Conservation (phyloP, 1,140 invertebrate species). For the Aethina tumida region DNA sequence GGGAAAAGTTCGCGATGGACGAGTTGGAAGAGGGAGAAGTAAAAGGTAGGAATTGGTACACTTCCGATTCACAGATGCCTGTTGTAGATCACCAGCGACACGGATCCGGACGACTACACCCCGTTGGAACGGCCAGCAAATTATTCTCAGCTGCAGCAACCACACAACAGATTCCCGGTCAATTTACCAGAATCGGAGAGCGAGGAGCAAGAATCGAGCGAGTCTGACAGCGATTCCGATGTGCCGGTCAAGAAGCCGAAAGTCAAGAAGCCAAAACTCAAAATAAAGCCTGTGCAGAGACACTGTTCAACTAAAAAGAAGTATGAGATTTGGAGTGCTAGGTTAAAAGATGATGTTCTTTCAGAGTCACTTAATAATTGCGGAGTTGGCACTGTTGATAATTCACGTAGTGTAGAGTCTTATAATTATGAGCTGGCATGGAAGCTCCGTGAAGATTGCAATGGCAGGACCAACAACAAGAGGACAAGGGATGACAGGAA, state of each 20-base stretch:
- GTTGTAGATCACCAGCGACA: too few relatives aligned
- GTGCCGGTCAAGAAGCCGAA: constrained; percentile 24
- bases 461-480: constrained; percentile 42
- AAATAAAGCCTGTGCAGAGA: constrained; percentile 28
- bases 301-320: constrained; percentile 36
- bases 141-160: constrained; percentile 22
- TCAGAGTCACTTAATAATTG: constrained; percentile 49
- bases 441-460: constrained; percentile 29
- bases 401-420: constrained; percentile 48
- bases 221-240: constrained; percentile 42
- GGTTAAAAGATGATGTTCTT: constrained; percentile 49
- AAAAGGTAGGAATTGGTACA: too few relatives aligned
- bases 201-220: constrained; percentile 38
- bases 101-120: constrained; percentile 37
- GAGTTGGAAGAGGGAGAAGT: too few relatives aligned
- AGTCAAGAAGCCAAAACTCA: constrained; percentile 36
- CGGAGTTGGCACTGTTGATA: constrained; percentile 44
- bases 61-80: too few relatives aligned
- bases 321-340: constrained; percentile 52
- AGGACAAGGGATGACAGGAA: constrained; percentile 46
- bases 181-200: constrained; percentile 22
- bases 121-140: constrained; percentile 38
- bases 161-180: constrained; percentile 29
- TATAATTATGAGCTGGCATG: constrained; percentile 39
- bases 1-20: too few relatives aligned